These are phyloP conservation scores for Anolis apletophallus DNA, from an alignment of 2,797 vertebrate species.

Conservation along the genomic window DNA sequence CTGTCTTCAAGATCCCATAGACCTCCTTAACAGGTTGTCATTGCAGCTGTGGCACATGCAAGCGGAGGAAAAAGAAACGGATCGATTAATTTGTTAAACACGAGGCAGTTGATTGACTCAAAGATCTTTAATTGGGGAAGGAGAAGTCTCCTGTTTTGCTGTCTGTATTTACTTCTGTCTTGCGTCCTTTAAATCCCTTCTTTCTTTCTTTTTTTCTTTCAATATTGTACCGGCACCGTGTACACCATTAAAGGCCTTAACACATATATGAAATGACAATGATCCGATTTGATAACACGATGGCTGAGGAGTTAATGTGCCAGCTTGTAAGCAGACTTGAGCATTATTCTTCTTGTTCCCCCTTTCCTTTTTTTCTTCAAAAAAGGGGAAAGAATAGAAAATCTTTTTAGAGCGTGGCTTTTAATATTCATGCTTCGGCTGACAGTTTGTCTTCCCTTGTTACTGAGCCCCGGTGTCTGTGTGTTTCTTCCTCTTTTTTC, in stretches of 20 bases:
- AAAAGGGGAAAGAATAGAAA: slow-evolving; percentile 23
- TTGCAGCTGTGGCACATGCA: neutral
- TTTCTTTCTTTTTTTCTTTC: neutral
- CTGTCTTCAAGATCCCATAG: neutral
- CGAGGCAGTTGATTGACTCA: neutral
- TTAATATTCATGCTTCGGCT: slow-evolving; percentile 58
- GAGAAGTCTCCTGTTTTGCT: neutral
- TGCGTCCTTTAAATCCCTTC: neutral
- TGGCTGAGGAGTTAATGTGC: neutral
- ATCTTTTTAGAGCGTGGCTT: slow-evolving; percentile 40
- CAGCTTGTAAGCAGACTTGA: neutral
- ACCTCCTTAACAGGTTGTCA: neutral
- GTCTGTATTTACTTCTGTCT: neutral
- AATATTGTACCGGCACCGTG: neutral
- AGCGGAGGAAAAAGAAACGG: neutral
- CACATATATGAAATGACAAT: neutral
- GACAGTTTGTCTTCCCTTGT: slow-evolving; percentile 66
- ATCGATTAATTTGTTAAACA: neutral
- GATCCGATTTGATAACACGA: neutral
- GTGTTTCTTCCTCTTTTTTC: slow-evolving; percentile 14
- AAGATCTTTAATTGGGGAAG: neutral
- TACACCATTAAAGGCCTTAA: neutral
- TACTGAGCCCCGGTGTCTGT: slow-evolving; percentile 37
- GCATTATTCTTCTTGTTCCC: neutral
- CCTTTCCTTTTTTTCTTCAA: slow-evolving; percentile 13